These are phyloP conservation scores for Lineus longissimus DNA, from an alignment of 1,140 invertebrate genomes.

Conservation along the genomic window DNA sequence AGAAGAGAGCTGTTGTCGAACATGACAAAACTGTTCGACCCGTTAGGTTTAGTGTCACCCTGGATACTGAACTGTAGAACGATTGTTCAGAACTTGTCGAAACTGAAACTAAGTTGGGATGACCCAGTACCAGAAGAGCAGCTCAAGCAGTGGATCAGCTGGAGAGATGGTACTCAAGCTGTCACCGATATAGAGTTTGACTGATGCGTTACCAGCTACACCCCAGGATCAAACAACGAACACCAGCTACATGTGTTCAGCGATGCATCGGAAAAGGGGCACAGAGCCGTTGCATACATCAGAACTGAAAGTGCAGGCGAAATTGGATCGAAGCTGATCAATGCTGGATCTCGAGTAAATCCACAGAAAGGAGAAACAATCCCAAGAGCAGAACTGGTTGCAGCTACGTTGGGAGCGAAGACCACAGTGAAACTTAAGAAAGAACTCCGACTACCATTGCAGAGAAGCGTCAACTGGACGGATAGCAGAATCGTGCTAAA, in stretches of 20 bases:
- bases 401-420: not conserved
- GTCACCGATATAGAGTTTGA: not conserved
- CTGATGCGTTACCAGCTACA: constrained; percentile 1
- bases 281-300: constrained; percentile 1
- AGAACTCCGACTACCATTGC: constrained; percentile 4
- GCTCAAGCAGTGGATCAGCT: not conserved
- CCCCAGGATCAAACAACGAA: not conserved
- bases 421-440: constrained; percentile 4
- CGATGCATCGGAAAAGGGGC: not conserved
- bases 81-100: not conserved
- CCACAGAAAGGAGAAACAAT: not conserved
- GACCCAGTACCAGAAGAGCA: not conserved
- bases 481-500: not conserved
- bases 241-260: constrained; percentile 5
- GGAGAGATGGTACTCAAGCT: not conserved
- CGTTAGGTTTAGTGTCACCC: not conserved
- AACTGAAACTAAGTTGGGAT: not conserved
- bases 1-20: not conserved
- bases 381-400: constrained; percentile 3
- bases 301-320: not conserved
- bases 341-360: not conserved
- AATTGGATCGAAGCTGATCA: not conserved
- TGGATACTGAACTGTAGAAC: not conserved
- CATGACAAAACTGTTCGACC: constrained; percentile 3
- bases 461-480: constrained; percentile 4